phyloP scores from a whole-genome alignment of 2,113 vertebrate species.

The Bostrychus sinensis region DNA sequence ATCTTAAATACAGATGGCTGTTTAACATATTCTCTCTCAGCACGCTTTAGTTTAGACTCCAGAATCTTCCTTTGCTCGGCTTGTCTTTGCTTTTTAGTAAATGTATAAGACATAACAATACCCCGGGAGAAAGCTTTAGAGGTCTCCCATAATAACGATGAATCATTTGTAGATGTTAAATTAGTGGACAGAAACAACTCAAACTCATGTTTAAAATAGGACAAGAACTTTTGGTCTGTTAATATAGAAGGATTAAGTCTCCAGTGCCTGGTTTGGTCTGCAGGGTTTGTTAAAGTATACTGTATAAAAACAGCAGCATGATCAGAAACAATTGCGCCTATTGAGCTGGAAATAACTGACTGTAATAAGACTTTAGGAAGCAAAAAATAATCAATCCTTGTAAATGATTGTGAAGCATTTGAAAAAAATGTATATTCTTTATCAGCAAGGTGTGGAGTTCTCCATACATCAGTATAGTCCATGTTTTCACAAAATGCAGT shows the following conservation, averaged over 20 bases:
- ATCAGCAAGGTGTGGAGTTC: not conserved
- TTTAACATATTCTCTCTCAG: not conserved
- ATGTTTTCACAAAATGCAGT: not conserved
- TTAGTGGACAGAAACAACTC: no score
- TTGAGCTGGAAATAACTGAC: not conserved
- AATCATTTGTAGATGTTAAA: no score
- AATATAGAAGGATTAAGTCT: not conserved
- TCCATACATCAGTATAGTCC: not conserved
- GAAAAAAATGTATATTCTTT: not conserved
- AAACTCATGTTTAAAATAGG: not conserved
- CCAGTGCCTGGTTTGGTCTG: no score
- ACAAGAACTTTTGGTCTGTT: not conserved
- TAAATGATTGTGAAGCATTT: not conserved
- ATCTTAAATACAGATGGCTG: not conserved
- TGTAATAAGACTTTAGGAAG: not conserved
- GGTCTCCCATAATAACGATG: no score
- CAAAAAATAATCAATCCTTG: not conserved
- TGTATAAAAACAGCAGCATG: not conserved
- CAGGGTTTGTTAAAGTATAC: not conserved
- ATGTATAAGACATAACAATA: no score
- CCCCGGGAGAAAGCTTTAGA: no score
- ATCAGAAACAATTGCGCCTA: not conserved
- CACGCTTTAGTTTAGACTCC: not conserved
- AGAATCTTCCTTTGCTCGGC: not conserved
- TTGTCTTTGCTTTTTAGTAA: no score